Evolutionary conservation across 2,888 invertebrate species (phyloP), one percentile per base, ranked within the genome.

Genomic region (Papilio elwesi): DNA sequence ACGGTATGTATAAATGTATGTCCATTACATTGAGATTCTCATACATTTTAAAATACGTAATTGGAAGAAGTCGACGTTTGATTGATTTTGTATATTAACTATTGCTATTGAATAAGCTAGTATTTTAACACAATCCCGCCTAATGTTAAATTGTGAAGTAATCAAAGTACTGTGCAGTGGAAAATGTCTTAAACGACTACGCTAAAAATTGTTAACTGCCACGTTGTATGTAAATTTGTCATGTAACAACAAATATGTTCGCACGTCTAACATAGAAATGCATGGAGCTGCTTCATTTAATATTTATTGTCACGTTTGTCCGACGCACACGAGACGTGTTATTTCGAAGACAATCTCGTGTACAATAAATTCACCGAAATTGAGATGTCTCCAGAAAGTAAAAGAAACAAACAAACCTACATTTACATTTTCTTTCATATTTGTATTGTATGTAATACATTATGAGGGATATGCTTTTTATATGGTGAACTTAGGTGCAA

Each of bases 291-390:
- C 57, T 59, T 59, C 59, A 59, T 59, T 38, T 59, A 59, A 38
- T 59, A 59, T 59, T 59, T 59, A 59, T 59, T 59, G 59, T 38
- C 59, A 59, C 59, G 59, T 59, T n/a, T 57, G 12, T 12, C 38
- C 38, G 38, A 59, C 59, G 59, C 38, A 9, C n/a, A 59, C 38
- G 59, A 8, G 36, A 57, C 57, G 57, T 57, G 59, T 59, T 59
- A 38, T 59, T 59, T 59, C 38, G 38, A 38, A 59, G n/a, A 59
- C 59, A 59, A 59, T 59, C 59, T 59, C 9, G 59, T 38, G 59
- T 13, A 59, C 38, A 59, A 59, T 59, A 38, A 59, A 59, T 59
- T n/a, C 59, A 38, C n/a, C 59, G 59, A 59, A 38, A 59, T 59
- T 59, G 59, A n/a, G n/a, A 38, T 59, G n/a, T 59, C 59, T n/a